phyloP scores from a whole-genome alignment of 2,888 invertebrate species.

The Hanleya hanleyi region DNA sequence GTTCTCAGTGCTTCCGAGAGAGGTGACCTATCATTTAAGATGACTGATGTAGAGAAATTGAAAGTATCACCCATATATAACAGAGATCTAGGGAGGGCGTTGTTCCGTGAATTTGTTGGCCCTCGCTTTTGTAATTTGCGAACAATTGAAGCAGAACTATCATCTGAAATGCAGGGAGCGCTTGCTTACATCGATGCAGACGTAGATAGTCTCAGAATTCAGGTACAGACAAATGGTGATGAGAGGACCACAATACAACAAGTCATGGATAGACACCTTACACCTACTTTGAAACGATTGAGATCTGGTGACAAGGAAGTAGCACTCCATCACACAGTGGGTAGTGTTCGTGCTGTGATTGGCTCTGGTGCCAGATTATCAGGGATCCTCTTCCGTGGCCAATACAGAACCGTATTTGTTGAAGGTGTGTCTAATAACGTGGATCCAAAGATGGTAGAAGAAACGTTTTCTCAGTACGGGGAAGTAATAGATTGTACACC shows the following conservation, averaged over 20 bases:
- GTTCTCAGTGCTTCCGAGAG: constrained; percentile 37
- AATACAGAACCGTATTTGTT: constrained; percentile 48
- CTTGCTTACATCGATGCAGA: constrained; percentile 51
- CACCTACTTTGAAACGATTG: not conserved
- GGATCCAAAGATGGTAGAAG: constrained; percentile 19
- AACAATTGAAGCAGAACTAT: constrained; percentile 41
- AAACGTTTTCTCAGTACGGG: constrained; percentile 43
- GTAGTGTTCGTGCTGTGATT: constrained; percentile 41
- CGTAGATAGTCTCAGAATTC: constrained; percentile 23
- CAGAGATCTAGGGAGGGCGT: constrained; percentile 44
- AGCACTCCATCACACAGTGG: not conserved
- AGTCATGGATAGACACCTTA: not conserved
- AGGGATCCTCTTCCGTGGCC: constrained; percentile 48
- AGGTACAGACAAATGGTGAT: not conserved
- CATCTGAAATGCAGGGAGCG: constrained; percentile 23
- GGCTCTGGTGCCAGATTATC: constrained; percentile 44
- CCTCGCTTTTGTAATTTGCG: constrained; percentile 43
- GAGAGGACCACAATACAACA: not conserved
- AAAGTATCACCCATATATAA: constrained; percentile 36
- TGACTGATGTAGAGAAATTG: constrained; percentile 34
- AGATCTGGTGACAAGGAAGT: not conserved
- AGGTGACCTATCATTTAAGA: constrained; percentile 36
- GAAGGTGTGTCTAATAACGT: constrained; percentile 18
- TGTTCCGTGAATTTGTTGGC: constrained; percentile 50
- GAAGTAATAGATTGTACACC: constrained; percentile 29